Percentiles rank a stretch among this genome's conserved stretches.
Conservation (phyloP, 2,888 invertebrate species). For the Adela reaumurella region DNA sequence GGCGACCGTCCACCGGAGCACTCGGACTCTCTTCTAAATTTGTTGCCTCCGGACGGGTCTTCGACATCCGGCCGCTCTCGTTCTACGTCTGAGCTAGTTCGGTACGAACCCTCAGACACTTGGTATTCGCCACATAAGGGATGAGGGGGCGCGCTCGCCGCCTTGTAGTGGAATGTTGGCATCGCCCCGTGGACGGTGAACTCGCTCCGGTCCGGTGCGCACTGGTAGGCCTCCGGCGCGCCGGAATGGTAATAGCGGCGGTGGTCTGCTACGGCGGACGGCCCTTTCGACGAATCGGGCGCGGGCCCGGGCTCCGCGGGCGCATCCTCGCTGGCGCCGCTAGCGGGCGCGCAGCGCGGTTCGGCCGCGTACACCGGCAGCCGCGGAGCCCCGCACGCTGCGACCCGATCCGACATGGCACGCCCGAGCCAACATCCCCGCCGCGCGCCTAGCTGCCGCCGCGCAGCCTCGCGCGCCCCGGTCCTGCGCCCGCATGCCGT, state of each 20-base stretch:
- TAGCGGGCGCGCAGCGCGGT: constrained; percentile 21
- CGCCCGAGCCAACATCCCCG: constrained; percentile 61
- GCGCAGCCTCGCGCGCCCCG: constrained; percentile 14
- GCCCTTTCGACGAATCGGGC: constrained; percentile 18
- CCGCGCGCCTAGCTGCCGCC: constrained; percentile 43
- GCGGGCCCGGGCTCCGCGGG: constrained; percentile 34
- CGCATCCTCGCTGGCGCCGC: constrained; percentile 39
- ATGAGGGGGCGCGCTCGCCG: background rate
- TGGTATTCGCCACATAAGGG: background rate
- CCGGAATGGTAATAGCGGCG: constrained; percentile 8
- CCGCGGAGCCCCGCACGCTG: constrained; percentile 49
- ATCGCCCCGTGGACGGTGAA: background rate
- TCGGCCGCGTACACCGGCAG: constrained; percentile 54
- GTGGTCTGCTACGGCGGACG: constrained; percentile 11
- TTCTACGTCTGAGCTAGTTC: no score
- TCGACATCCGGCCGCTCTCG: no score
- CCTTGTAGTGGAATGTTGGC: background rate
- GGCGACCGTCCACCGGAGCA: no score
- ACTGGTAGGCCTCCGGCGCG: background rate
- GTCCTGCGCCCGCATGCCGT: constrained; percentile 2
- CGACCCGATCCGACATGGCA: constrained; percentile 66
- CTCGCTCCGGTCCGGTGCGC: background rate
- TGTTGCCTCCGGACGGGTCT: background rate
- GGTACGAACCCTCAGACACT: background rate
- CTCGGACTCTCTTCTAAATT: no score